Base-by-base conservation (phyloP, 2,113 vertebrate genomes). In the Hucho hucho region DNA sequence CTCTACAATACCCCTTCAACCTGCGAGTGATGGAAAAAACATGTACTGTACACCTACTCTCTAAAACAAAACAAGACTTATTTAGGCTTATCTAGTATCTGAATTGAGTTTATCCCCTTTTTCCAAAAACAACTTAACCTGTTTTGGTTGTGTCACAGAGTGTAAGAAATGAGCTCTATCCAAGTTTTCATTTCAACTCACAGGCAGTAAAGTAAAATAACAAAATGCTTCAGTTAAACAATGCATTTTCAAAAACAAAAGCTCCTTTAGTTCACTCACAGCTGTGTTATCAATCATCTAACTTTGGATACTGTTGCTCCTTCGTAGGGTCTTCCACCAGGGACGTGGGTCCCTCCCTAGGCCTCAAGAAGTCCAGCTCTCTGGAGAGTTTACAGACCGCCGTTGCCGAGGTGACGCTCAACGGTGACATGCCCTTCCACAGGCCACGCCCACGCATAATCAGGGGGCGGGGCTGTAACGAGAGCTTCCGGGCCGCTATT, bases 401-500 rank as follows among this genome's bases (percentile, higher is more conserved):
- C 0, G 92, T 97, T 0, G 95, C 95, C 0, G 96, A 95, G 86
- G 94, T 93, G 59, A 93, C 94, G 3, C 82, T 95, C 73, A 97
- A 96, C 0, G 94, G 96, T 1, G 95, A 97, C 75, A 92, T 97
- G 76, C 95, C 92, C 2, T 95, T 97, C 75, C 93, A 96, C 86
- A 94, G 97, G 83, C 90, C 95, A 0, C 95, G 92, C 63, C 95
- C 96, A 0, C 91, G 93, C 5, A 98, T 99, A 24, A 93, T 95
- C 90, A 87, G 98, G 79, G 95, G 96, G 47, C 92, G 98, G 2
- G 96, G 96, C 26, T 99, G 98, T 94, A 99, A 99, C 0, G 97
- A 98, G 72, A 99, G 98, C 84, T 99, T 99, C 91, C 82, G 97
- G 37, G 98, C 97, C 0, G 98, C 97, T 12, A 99, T 99, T 5